Evolutionary conservation across 2,888 invertebrate genomes (phyloP).

Genomic region (Corythucha ciliata): DNA sequence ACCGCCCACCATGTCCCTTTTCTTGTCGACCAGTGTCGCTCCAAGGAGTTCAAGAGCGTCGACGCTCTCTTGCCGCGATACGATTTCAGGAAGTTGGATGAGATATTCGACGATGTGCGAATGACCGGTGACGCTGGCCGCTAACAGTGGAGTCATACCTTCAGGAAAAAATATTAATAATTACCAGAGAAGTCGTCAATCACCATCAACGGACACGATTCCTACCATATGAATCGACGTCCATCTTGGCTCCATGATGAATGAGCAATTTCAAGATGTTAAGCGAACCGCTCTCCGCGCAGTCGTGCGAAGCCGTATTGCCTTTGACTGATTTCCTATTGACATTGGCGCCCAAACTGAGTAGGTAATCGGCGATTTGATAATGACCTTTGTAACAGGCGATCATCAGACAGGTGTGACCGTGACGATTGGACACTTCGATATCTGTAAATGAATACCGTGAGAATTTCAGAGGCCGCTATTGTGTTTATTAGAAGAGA

Average conservation of each 20-base stretch:
- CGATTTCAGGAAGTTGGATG: conserved; percentile 60
- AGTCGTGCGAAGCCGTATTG: conserved; percentile 96
- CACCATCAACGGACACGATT: conserved; percentile 11
- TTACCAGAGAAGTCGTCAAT: background rate
- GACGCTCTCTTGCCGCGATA: conserved; percentile 68
- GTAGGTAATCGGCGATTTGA: conserved; percentile 78
- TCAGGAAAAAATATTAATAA: conserved; percentile 34
- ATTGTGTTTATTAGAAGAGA: background rate
- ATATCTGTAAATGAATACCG: conserved; percentile 57
- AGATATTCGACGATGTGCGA: conserved; percentile 88
- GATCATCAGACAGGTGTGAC: conserved; percentile 97
- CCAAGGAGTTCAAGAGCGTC: conserved; percentile 86
- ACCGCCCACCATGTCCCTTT: conserved; percentile 86
- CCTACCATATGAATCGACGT: conserved; percentile 83
- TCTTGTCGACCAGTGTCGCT: conserved; percentile 93
- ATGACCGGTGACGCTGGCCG: conserved; percentile 88
- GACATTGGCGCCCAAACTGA: conserved; percentile 78
- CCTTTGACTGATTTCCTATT: conserved; percentile 87
- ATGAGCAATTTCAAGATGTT: conserved; percentile 84
- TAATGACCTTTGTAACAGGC: conserved; percentile 93
- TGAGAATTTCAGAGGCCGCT: no score
- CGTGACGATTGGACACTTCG: conserved; percentile 90
- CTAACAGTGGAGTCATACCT: conserved; percentile 90
- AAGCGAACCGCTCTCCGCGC: conserved; percentile 90
- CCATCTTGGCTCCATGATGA: conserved; percentile 81